Evolutionary conservation across 2,113 vertebrate species (phyloP), one percentile per base, ranked within the genome.

Genomic region (Hirundichthys speculiger): DNA sequence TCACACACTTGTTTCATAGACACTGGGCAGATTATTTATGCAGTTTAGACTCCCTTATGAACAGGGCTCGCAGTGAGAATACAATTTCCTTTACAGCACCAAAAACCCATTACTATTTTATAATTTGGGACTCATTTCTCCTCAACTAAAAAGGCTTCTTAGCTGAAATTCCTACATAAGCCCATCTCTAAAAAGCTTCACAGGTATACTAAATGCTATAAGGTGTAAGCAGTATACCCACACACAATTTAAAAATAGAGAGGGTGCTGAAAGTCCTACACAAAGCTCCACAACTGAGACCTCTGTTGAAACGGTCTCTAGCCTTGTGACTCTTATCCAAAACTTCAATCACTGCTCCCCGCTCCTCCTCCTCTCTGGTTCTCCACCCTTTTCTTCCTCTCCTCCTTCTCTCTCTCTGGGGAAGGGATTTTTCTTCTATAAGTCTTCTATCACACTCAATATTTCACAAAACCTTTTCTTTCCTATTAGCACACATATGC

Each of bases 201-300:
- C 84, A 86, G 87, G 82, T 86, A 34, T 16, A 60, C 30, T 77
- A 52, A 24, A 73, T 62, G 61, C 73, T 72, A 54, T 82, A 86
- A 83, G 79, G 86, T 87, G 86, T 64, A 70, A 78, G 75, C 63
- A 20, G 30, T 64, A 70, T 85, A 80, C 85, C 86, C 89, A 89
- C 85, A 85, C 85, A 85, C 50, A 72, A 49, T 73, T 75, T 71
- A 88, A 89, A 88, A 84, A 90, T 88, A 90, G 77, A 82, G 54
- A 42, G 42, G 59, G 65, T 48, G 63, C 64, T 82, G 73, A 79
- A 78, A 82, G 80, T 84, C 84, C 84, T 85, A 83, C 87, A 88
- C 80, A 16, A 64, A 72, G 70, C 70, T 64, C 73, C 75, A 55
- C 62, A 75, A 69, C 60, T 51, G 53, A 86, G 76, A 86, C 82